A percentile compares a stretch with the other conserved stretches of the same genome.
Conservation (phyloP, 1,140 invertebrate genomes). For the Conopomorpha cramerella region DNA sequence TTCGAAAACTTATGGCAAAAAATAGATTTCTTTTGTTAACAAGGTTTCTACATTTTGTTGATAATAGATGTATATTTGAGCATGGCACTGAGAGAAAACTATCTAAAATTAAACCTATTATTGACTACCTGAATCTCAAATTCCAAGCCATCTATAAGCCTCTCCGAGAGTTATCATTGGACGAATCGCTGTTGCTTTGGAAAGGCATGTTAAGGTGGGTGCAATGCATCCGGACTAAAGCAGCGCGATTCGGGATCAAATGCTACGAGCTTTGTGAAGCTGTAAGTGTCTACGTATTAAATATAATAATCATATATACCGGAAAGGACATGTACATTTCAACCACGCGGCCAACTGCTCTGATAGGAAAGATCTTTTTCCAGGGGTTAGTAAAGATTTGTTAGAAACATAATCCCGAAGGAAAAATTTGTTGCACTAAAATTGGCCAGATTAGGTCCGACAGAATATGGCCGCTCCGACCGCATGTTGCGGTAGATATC, state of each 20-base stretch:
- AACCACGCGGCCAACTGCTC: too few relatives aligned
- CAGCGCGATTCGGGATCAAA: conserved; percentile 9
- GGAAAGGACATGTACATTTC: neutral
- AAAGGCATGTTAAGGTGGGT: conserved; percentile 8
- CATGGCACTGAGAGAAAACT: conserved; percentile 2
- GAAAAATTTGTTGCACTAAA: too few relatives aligned
- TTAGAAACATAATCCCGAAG: too few relatives aligned
- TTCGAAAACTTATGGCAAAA: conserved; percentile 3
- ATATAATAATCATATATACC: conserved; percentile 5
- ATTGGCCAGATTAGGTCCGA: too few relatives aligned
- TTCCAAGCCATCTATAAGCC: conserved; percentile 2
- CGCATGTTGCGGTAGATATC: too few relatives aligned
- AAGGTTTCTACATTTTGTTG: conserved; percentile 6
- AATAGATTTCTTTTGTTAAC: conserved; percentile 4
- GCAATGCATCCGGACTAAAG: conserved; percentile 6
- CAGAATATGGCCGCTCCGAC: too few relatives aligned
- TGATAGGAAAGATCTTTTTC: too few relatives aligned
- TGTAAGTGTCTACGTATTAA: conserved; percentile 9
- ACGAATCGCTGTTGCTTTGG: conserved; percentile 11
- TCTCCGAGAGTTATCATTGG: conserved; percentile 6
- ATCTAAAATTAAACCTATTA: conserved; percentile 5
- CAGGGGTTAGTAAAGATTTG: too few relatives aligned
- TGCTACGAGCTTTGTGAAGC: too few relatives aligned
- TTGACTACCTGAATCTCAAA: conserved; percentile 7
- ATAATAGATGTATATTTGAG: conserved; percentile 3